Percentiles rank a stretch among this genome's conserved stretches.
phyloP scores from a whole-genome alignment of 2,888 invertebrate genomes.

The Leucoma salicis region DNA sequence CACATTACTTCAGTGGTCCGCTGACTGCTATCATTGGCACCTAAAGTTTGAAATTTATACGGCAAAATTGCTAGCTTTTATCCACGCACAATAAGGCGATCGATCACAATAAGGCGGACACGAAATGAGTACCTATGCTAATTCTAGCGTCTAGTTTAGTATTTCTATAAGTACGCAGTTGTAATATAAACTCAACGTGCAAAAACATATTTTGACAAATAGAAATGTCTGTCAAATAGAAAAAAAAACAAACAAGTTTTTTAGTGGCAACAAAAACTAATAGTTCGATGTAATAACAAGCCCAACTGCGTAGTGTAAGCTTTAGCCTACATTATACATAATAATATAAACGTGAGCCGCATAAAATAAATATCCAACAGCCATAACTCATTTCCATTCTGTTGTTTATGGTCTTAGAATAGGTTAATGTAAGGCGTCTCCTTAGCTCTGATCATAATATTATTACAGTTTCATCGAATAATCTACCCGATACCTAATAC shows the following conservation, averaged over 20 bases:
- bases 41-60: too few relatives aligned
- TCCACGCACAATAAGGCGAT: too few relatives aligned
- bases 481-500: neutral
- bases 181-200: neutral
- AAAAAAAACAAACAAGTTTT: constrained; percentile 19
- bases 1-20: too few relatives aligned
- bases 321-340: constrained; percentile 8
- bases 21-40: too few relatives aligned
- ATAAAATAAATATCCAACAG: neutral
- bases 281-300: constrained; percentile 14
- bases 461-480: neutral
- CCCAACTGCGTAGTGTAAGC: constrained; percentile 15
- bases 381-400: constrained; percentile 4
- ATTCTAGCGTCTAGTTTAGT: too few relatives aligned
- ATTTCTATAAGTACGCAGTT: neutral
- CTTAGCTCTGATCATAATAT: neutral
- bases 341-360: constrained; percentile 7
- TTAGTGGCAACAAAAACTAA: constrained; percentile 12
- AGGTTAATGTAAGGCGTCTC: neutral
- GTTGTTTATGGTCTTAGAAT: constrained; percentile 5
- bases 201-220: constrained; percentile 13
- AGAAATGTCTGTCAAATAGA: constrained; percentile 7
- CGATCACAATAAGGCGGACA: too few relatives aligned
- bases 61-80: too few relatives aligned
- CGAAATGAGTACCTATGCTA: too few relatives aligned